phyloP scores from a whole-genome alignment of 2,888 invertebrate genomes.

The Chymomyza caudatula region DNA sequence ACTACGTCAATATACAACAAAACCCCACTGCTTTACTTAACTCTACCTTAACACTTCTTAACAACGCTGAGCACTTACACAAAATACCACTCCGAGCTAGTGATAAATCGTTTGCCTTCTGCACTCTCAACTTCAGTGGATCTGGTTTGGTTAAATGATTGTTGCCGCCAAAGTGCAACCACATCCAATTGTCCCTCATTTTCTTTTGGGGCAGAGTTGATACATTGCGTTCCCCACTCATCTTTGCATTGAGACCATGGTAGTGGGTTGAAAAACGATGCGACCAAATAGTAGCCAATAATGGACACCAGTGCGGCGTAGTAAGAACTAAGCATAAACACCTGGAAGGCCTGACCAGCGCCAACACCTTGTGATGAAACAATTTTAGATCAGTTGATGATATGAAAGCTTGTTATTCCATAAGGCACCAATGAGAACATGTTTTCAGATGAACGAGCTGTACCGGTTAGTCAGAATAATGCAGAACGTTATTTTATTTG shows the following conservation, averaged over 20 bases:
- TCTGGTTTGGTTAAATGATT: not conserved
- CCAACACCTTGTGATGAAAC: constrained; percentile 79
- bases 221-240: constrained; percentile 79
- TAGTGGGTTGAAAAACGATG: constrained; percentile 81
- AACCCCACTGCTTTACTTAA: not conserved
- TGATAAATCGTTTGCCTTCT: constrained; percentile 69
- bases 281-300: constrained; percentile 81
- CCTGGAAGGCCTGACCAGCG: constrained; percentile 80
- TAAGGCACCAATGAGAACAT: not conserved
- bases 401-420: not conserved
- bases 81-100: constrained; percentile 80
- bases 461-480: not conserved
- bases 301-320: constrained; percentile 81
- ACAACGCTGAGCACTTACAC: constrained; percentile 76
- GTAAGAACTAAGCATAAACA: constrained; percentile 81
- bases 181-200: constrained; percentile 12
- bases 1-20: not conserved
- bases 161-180: constrained; percentile 15
- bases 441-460: not conserved
- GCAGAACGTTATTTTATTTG: not conserved
- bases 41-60: not conserved
- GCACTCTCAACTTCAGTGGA: not conserved
- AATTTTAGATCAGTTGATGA: constrained; percentile 29
- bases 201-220: constrained; percentile 60
- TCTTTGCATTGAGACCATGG: constrained; percentile 82